Evolutionary conservation across 2,888 invertebrate genomes (phyloP).

Genomic region (Amphipoea lucens): DNA sequence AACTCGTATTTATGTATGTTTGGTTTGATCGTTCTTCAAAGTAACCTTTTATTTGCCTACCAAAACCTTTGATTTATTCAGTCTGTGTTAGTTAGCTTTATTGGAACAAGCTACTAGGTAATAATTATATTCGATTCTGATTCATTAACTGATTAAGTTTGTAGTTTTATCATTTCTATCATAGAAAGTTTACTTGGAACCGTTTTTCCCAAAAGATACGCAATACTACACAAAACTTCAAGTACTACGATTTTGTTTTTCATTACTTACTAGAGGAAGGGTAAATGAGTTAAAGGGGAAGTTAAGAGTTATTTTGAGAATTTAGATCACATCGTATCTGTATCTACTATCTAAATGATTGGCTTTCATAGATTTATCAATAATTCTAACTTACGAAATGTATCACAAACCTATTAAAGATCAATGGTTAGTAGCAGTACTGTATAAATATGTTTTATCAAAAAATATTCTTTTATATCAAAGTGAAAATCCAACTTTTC

Average conservation of each 20-base stretch:
- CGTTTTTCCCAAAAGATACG: background rate
- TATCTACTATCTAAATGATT: background rate
- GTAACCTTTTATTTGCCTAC: background rate
- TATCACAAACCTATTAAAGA: background rate
- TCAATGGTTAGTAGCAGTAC: too few relatives aligned
- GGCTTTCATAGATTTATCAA: background rate
- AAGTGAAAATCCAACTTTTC: background rate
- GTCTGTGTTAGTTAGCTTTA: conserved; percentile 11
- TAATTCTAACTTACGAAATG: background rate
- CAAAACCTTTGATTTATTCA: background rate
- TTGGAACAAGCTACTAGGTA: background rate
- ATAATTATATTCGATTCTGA: background rate
- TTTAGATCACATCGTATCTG: background rate
- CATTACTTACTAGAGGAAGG: background rate
- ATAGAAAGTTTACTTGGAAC: background rate
- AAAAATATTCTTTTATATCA: background rate
- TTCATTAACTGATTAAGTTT: background rate
- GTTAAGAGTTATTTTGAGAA: conserved; percentile 3
- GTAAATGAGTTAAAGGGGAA: background rate
- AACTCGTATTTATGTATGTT: conserved; percentile 4
- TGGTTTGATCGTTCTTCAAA: background rate
- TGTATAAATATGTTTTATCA: background rate
- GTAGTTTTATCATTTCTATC: background rate
- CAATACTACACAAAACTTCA: background rate
- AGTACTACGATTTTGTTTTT: background rate